Conservation (phyloP, 2,113 vertebrate genomes). For the Trichechus manatus region DNA sequence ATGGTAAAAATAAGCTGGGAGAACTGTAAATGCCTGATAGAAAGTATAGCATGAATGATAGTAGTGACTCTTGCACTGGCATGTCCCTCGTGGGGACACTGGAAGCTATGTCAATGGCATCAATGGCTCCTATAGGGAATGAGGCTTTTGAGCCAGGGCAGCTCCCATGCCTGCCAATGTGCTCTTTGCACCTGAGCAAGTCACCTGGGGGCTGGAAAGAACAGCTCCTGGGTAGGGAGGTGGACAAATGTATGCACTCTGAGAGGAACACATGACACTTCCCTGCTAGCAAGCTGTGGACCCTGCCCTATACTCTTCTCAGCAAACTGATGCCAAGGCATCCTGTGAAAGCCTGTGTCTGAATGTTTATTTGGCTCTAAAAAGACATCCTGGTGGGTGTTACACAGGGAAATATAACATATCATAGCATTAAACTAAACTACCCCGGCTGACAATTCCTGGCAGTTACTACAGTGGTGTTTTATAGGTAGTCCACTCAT, state of each 20-base stretch:
- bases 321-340: neutral
- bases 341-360: neutral
- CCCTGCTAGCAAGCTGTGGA: neutral
- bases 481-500: neutral
- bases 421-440: neutral
- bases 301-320: neutral
- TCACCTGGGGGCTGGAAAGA: neutral
- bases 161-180: neutral
- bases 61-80: neutral
- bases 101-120: neutral
- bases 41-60: neutral
- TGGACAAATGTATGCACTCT: neutral
- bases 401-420: neutral
- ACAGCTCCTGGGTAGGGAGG: neutral
- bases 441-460: neutral
- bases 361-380: neutral
- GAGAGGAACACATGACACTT: neutral
- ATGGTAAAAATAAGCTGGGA: neutral
- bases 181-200: neutral
- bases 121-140: neutral
- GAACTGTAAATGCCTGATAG: neutral
- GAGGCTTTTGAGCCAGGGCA: neutral
- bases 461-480: neutral
- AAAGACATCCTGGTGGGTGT: neutral
- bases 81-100: neutral